Evolutionary conservation across 2,888 invertebrate species (phyloP).

Genomic region (Cephus runcator): DNA sequence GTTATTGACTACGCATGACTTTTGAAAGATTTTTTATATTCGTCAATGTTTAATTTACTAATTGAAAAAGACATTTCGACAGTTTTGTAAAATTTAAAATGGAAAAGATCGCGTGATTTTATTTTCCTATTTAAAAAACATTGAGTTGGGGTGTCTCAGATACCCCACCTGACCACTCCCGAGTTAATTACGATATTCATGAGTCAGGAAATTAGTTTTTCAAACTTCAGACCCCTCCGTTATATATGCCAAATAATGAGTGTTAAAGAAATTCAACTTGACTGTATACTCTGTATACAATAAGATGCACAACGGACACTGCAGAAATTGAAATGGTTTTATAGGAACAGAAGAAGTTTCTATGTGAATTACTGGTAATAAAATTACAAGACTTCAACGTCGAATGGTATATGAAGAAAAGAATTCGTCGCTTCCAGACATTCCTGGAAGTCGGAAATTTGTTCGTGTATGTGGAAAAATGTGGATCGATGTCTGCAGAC

Average conservation of each 20-base stretch:
- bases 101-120: too few relatives aligned
- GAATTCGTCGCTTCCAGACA: background rate
- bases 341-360: background rate
- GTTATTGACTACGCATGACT: background rate
- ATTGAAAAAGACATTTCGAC: background rate
- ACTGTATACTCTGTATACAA: background rate
- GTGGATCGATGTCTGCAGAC: background rate
- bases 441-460: background rate
- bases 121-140: too few relatives aligned
- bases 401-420: background rate
- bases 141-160: too few relatives aligned
- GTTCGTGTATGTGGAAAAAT: background rate
- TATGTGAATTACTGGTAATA: too few relatives aligned
- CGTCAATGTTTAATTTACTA: background rate
- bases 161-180: too few relatives aligned
- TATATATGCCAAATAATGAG: background rate
- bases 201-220: background rate
- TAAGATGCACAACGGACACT: background rate
- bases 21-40: background rate
- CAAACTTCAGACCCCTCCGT: background rate
- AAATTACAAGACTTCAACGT: too few relatives aligned
- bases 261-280: background rate
- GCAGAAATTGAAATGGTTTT: too few relatives aligned
- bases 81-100: too few relatives aligned
- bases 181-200: background rate